Evolutionary conservation across 2,888 invertebrate species (phyloP).

Genomic region (Drosophila birchii): DNA sequence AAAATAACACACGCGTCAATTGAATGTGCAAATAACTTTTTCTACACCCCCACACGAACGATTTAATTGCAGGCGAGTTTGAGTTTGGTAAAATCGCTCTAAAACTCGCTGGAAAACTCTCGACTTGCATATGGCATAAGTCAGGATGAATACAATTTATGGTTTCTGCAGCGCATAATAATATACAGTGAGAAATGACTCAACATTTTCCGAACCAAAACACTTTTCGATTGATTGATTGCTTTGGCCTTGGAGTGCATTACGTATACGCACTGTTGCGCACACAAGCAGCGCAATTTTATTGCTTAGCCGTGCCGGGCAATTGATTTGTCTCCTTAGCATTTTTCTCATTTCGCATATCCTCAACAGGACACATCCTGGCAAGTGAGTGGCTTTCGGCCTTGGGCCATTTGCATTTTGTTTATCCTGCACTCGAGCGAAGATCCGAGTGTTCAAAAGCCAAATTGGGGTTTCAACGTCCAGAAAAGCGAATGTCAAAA

Average conservation of each 20-base stretch:
- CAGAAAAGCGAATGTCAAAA: slow-evolving; percentile 31
- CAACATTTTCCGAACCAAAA: slow-evolving; percentile 16
- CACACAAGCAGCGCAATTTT: slow-evolving; percentile 28
- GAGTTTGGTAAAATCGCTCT: slow-evolving; percentile 2
- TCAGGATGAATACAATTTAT: slow-evolving; percentile 2
- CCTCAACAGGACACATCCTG: slow-evolving; percentile 22
- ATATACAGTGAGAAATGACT: slow-evolving; percentile 13
- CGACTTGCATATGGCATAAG: background rate
- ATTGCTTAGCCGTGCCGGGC: slow-evolving; percentile 21
- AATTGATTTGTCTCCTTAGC: slow-evolving; percentile 38
- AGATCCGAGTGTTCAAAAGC: slow-evolving; percentile 6
- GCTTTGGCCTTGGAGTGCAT: slow-evolving; percentile 35
- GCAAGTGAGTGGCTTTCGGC: slow-evolving; percentile 21
- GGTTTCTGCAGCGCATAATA: background rate
- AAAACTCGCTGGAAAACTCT: background rate
- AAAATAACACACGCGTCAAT: slow-evolving; percentile 70
- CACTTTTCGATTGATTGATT: slow-evolving; percentile 59
- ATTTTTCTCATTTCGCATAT: slow-evolving; percentile 36
- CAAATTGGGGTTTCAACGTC: slow-evolving; percentile 16
- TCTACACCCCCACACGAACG: slow-evolving; percentile 38
- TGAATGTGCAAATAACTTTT: slow-evolving; percentile 63
- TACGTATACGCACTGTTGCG: slow-evolving; percentile 60
- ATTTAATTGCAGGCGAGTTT: slow-evolving; percentile 14
- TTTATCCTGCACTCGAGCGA: slow-evolving; percentile 25
- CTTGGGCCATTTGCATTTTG: slow-evolving; percentile 36